These are phyloP conservation scores for Eretmochelys imbricata DNA, from an alignment of 2,113 vertebrate species.

Conservation along the genomic window DNA sequence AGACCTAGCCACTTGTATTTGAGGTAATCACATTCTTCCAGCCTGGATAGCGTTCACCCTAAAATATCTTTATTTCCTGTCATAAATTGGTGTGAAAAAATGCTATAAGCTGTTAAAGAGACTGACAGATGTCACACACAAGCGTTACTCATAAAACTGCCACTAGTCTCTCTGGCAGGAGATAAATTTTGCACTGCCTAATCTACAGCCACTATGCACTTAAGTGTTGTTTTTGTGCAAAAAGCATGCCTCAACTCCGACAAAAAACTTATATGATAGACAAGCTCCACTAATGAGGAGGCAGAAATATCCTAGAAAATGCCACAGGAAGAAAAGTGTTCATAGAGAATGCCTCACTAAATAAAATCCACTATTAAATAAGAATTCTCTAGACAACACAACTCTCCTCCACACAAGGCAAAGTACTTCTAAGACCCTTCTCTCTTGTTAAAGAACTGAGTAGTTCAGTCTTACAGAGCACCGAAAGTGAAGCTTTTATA, in stretches of 20 bases:
- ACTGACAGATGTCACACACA: not conserved
- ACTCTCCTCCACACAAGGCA: not conserved
- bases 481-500: constrained; percentile 17
- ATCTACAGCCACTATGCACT: not conserved
- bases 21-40: constrained; percentile 9
- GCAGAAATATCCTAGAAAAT: not conserved
- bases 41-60: not conserved
- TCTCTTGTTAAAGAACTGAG: not conserved
- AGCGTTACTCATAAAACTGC: not conserved
- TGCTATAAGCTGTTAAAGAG: not conserved
- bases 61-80: constrained; percentile 23
- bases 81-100: not conserved
- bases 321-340: not conserved
- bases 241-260: not conserved
- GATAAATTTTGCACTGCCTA: not conserved
- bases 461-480: not conserved
- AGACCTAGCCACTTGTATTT: not conserved
- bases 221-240: not conserved
- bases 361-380: not conserved
- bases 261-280: not conserved
- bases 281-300: not conserved
- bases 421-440: not conserved
- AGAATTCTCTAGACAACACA: not conserved
- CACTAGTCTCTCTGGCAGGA: not conserved
- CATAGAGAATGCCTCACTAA: not conserved